These are phyloP conservation scores for Oophaga pumilio DNA, from an alignment of 2,113 vertebrate species.

Conservation along the genomic window DNA sequence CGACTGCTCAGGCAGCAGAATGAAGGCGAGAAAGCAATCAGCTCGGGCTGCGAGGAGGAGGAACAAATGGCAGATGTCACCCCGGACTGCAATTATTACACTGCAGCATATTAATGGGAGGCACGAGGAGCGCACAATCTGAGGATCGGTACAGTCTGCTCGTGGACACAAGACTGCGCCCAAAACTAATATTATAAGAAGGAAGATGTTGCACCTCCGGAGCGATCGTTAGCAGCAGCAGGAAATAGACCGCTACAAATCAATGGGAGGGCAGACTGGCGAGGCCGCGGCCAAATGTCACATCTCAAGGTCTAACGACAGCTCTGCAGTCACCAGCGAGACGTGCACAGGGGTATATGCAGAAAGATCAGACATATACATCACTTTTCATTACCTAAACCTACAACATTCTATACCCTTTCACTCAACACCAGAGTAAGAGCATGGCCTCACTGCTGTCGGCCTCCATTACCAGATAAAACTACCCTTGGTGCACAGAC, in stretches of 20 bases:
- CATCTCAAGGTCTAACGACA: slow-evolving; percentile 22
- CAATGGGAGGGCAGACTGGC: slow-evolving; percentile 33
- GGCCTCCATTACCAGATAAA: no score
- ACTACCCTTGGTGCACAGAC: no score
- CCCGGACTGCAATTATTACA: background rate
- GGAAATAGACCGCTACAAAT: slow-evolving; percentile 27
- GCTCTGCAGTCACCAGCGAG: background rate
- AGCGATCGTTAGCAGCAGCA: slow-evolving; percentile 42
- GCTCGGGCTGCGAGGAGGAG: background rate
- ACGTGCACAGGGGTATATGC: no score
- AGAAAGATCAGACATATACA: no score
- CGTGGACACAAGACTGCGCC: background rate
- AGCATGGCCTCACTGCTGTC: no score
- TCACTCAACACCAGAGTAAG: no score
- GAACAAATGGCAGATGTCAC: slow-evolving; percentile 12
- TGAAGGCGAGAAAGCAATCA: background rate
- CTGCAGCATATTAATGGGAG: slow-evolving; percentile 31
- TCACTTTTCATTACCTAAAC: no score
- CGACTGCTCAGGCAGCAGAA: slow-evolving; percentile 9
- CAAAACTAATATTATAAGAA: slow-evolving; percentile 1
- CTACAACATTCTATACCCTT: no score
- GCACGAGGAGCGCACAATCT: background rate
- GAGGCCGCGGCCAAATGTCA: slow-evolving; percentile 3
- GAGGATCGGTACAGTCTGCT: background rate
- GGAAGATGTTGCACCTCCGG: slow-evolving; percentile 26